Base-by-base conservation (phyloP, 2,888 invertebrate genomes). In the Siphonodentalium dalli region DNA sequence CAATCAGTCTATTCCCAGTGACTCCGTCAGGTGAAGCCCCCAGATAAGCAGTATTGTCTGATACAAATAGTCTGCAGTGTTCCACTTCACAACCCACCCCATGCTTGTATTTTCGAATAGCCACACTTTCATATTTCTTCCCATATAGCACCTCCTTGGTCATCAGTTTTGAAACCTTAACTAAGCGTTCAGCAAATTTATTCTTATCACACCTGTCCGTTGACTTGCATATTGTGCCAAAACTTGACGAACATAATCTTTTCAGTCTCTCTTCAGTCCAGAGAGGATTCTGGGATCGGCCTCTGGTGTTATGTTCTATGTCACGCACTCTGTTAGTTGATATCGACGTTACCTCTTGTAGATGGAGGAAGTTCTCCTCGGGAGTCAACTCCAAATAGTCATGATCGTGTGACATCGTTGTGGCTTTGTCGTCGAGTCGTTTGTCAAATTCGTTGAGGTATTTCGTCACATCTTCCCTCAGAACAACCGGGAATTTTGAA, bases 401-500 rank as follows among this genome's bases (percentile, higher is more conserved):
- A 42, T 63, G 57, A 42, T 65, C 59, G 43, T 53, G 40, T 11
- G 45, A n/a, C n/a, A n/a, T n/a, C n/a, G n/a, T n/a, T n/a, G n/a
- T n/a, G n/a, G n/a, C n/a, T n/a, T n/a, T n/a, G n/a, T n/a, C n/a
- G n/a, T n/a, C n/a, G n/a, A n/a, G n/a, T n/a, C n/a, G n/a, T n/a
- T n/a, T n/a, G n/a, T n/a, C n/a, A n/a, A n/a, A n/a, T n/a, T n/a
- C n/a, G n/a, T n/a, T n/a, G n/a, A n/a, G n/a, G n/a, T n/a, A n/a
- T n/a, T n/a, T n/a, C n/a, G n/a, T n/a, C n/a, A n/a, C n/a, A n/a
- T n/a, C n/a, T n/a, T n/a, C n/a, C n/a, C n/a, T n/a, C n/a, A n/a
- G n/a, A n/a, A n/a, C n/a, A n/a, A n/a, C n/a, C n/a, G n/a, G n/a
- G n/a, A n/a, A n/a, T n/a, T n/a, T n/a, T n/a, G n/a, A n/a, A n/a